Evolutionary conservation across 2,797 vertebrate genomes (phyloP), one percentile per base, ranked within the genome.

Genomic region (Myripristis murdjan): DNA sequence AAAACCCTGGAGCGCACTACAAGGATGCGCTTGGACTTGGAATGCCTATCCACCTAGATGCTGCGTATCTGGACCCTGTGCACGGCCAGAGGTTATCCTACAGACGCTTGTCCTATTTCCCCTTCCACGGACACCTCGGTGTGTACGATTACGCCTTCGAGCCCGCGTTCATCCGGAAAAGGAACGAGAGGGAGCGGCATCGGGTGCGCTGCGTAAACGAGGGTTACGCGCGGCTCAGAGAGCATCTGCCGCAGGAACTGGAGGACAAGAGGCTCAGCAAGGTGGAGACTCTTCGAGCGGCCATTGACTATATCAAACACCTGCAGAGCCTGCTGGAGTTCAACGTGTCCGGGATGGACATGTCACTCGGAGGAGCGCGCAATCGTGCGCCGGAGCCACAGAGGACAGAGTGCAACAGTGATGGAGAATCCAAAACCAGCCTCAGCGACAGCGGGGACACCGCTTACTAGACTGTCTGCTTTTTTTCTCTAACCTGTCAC

Each of bases 131-230:
- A 37, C 79, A 81, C 16, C 55, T 86, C 15, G 78, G 77, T 0
- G 69, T 93, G 70, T 95, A 89, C 22, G 95, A 95, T 75, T 95
- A 81, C 56, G 89, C 96, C 31, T 91, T 96, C 11, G 96, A 97
- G 87, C 97, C 97, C 1, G 93, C 96, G 64, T 98, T 97, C 83
- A 95, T 99, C 73, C 94, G 95, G 5, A 97, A 96, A 81, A 93
- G 97, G 64, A 99, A 99, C 14, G 97, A 98, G 77, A 82, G 97
- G 46, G 97, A 99, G 82, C 87, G 97, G 53, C 96, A 97, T 82
- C 91, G 97, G 18, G 97, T 98, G 81, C 96, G 96, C 82, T 97
- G 96, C n/a, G 97, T 98, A 51, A 98, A 99, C n/a, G 95, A 96
- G 75, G 97, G 97, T 41, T 98, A 98, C 80, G 93, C 95, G 5